These are phyloP conservation scores for Hephaestus fuliginosus DNA, from an alignment of 2,797 vertebrate species.

Conservation along the genomic window DNA sequence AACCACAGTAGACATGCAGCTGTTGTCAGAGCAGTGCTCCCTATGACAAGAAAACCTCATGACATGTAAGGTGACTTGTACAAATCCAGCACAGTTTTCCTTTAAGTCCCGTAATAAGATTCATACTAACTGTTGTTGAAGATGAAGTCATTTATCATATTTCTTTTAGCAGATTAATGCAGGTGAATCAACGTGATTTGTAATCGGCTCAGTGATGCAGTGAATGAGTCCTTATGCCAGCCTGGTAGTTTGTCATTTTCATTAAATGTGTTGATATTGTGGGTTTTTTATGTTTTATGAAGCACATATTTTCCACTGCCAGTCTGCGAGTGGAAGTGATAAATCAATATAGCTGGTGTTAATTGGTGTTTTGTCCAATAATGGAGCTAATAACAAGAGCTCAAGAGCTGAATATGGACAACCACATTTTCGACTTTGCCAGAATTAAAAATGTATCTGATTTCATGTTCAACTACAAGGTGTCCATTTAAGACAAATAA, in stretches of 20 bases:
- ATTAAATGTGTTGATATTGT: slow-evolving; percentile 19
- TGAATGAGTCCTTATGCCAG: slow-evolving; percentile 13
- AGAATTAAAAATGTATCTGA: neutral
- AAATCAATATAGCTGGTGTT: slow-evolving; percentile 23
- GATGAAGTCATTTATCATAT: slow-evolving; percentile 6
- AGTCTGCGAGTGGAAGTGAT: slow-evolving; percentile 14
- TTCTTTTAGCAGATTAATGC: slow-evolving; percentile 29
- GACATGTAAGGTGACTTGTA: neutral
- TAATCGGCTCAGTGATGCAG: slow-evolving; percentile 19
- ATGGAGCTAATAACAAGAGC: slow-evolving; percentile 21
- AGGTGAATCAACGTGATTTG: slow-evolving; percentile 34
- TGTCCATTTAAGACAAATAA: slow-evolving; percentile 1
- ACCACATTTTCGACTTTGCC: neutral
- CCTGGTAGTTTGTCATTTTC: neutral
- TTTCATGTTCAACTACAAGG: neutral
- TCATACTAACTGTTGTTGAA: slow-evolving; percentile 2
- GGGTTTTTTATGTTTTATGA: slow-evolving; percentile 20
- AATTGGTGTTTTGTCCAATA: slow-evolving; percentile 34
- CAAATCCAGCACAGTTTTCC: neutral
- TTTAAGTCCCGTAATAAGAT: slow-evolving; percentile 11
- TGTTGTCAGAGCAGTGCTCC: neutral
- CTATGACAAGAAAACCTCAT: neutral
- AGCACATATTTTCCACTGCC: slow-evolving; percentile 11
- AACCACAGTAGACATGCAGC: neutral
- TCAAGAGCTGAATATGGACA: slow-evolving; percentile 2